Evolutionary conservation across 2,113 vertebrate genomes (phyloP), one percentile per base, ranked within the genome.

Genomic region (Amia ocellicauda): DNA sequence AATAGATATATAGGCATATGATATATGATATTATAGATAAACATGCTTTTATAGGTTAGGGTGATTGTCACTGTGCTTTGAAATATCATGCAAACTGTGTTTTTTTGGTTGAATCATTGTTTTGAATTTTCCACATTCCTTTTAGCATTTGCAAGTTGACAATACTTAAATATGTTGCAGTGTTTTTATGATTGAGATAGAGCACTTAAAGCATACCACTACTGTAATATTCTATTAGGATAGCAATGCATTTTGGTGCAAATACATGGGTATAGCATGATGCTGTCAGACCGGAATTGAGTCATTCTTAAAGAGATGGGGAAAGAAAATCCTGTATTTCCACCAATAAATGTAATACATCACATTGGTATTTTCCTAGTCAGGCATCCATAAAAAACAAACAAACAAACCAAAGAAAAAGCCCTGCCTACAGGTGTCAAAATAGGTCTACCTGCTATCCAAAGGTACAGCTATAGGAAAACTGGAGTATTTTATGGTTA

Each of bases 61-160:
- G 77, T 88, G 82, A 90, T 86, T 88, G 85, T 83, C 69, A 89
- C 77, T 86, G 81, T 87, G 77, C 72, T 85, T 82, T 80, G 58
- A 81, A 85, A 80, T 83, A 75, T 80, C 88, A 93, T 92, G 86
- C 83, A 90, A 88, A 73, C 83, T 87, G 68, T 91, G 83, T 85
- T 86, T 81, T 91, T 68, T 84, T 66, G 55, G 70, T 70, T 70
- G 81, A 73, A 74, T 76, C 70, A 83, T 82, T 80, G 78, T 85
- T 69, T 73, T 67, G 81, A 86, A 88, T 85, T 86, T 87, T 89
- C 72, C 74, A 71, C 80, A 83, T 90, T 89, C 81, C 89, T 90
- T 88, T 86, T 85, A 89, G 92, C 91, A 94, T 94, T 90, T 96
- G 96, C 96, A 97, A 98, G 94, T 96, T 98, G 97, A 97, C 94